Evolutionary conservation across 2,113 vertebrate genomes (phyloP).

Genomic region (Barnardius zonarius): DNA sequence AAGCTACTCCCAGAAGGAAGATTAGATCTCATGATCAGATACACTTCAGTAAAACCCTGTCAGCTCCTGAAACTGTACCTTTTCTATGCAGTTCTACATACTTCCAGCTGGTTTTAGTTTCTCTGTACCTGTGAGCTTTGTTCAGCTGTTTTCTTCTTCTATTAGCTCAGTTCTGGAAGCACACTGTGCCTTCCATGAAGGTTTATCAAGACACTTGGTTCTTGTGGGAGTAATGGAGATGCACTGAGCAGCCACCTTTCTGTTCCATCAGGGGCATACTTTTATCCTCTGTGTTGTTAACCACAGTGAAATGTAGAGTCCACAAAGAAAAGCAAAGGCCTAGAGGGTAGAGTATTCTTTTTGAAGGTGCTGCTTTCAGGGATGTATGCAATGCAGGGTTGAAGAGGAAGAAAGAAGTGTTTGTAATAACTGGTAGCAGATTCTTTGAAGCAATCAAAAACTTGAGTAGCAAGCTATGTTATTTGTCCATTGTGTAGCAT

Average conservation of each 20-base stretch:
- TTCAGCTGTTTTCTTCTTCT: background rate
- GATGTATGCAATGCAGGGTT: background rate
- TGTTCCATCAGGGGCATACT: background rate
- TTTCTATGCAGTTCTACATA: background rate
- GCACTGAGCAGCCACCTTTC: background rate
- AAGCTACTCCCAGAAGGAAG: background rate
- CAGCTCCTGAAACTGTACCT: background rate
- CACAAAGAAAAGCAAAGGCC: background rate
- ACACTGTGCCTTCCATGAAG: background rate
- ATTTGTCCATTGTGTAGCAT: background rate
- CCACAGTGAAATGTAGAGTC: background rate
- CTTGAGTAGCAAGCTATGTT: background rate
- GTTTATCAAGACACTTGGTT: background rate
- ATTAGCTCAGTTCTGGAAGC: background rate
- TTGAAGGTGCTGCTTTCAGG: background rate
- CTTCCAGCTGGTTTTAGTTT: background rate
- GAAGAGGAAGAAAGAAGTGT: background rate
- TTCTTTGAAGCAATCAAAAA: background rate
- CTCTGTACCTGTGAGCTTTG: background rate
- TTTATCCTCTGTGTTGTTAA: background rate
- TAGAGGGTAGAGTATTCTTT: background rate
- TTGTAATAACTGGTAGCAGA: background rate
- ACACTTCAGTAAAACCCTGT: background rate
- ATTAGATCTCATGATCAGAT: background rate
- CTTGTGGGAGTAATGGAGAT: background rate